phyloP scores from a whole-genome alignment of 2,888 invertebrate species.

The Yponomeuta cagnagella region DNA sequence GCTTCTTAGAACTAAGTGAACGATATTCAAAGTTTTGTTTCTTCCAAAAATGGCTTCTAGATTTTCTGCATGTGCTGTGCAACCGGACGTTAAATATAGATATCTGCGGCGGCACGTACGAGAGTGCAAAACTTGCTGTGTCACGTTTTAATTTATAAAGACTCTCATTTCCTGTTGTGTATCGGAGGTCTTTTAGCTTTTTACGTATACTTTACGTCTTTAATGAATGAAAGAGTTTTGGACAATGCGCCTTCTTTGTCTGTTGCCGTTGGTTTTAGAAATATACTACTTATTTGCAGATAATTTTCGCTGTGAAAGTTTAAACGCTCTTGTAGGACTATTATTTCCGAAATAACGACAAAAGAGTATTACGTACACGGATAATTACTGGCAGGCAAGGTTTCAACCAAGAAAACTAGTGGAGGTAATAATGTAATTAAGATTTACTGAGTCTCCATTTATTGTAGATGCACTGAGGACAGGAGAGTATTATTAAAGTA shows the following conservation, averaged over 20 bases:
- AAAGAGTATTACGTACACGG: neutral
- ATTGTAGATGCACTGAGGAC: neutral
- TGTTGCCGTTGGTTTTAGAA: neutral
- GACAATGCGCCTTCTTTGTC: neutral
- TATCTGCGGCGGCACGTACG: neutral
- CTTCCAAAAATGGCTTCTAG: neutral
- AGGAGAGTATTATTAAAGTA: slow-evolving; percentile 32
- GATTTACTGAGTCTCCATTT: neutral
- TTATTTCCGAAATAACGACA: neutral
- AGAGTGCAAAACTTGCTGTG: slow-evolving; percentile 20
- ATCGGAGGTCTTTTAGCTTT: slow-evolving; percentile 26
- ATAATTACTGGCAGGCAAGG: neutral
- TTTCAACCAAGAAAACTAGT: neutral
- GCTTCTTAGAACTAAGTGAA: neutral
- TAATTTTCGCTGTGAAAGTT: slow-evolving; percentile 13
- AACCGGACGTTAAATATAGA: neutral
- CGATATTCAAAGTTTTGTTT: neutral
- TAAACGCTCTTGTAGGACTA: neutral
- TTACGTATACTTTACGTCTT: slow-evolving; percentile 31
- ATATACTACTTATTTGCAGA: neutral
- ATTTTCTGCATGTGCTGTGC: neutral
- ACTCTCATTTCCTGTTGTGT: slow-evolving; percentile 32
- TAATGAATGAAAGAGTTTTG: slow-evolving; percentile 26
- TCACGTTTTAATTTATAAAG: slow-evolving; percentile 32
- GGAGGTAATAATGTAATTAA: neutral